Percentiles rank a stretch among this genome's conserved stretches.
These are phyloP conservation scores for Eptesicus fuscus DNA, from an alignment of 2,113 vertebrate genomes.

Conservation along the genomic window DNA sequence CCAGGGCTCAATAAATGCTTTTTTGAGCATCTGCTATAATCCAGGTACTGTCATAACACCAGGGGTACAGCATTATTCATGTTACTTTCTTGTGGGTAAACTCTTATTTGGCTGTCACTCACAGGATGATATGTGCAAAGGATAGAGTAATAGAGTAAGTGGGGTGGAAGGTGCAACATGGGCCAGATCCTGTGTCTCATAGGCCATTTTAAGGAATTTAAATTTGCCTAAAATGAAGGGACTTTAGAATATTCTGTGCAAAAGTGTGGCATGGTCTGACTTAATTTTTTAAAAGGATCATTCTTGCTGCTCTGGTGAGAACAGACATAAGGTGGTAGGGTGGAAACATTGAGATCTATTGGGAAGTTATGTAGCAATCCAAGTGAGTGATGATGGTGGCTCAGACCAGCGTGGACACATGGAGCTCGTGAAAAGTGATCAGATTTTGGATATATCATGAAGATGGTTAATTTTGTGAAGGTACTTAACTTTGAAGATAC, in stretches of 20 bases:
- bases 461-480: background rate
- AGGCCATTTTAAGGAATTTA: background rate
- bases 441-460: background rate
- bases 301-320: background rate
- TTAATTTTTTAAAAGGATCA: background rate
- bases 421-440: background rate
- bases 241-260: background rate
- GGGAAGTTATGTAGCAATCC: background rate
- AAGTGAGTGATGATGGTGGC: background rate
- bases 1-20: background rate
- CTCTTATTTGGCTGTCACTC: background rate
- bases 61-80: background rate
- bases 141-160: background rate
- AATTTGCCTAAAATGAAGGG: background rate
- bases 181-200: background rate
- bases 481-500: background rate
- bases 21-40: background rate
- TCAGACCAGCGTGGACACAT: background rate
- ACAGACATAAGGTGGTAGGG: background rate
- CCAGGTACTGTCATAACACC: background rate
- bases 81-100: background rate
- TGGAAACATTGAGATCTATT: background rate
- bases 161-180: background rate
- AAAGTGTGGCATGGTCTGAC: background rate
- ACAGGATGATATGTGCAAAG: background rate